Evolutionary conservation across 2,888 invertebrate species (phyloP), one percentile per base, ranked within the genome.

Genomic region (Diaphora mendica): DNA sequence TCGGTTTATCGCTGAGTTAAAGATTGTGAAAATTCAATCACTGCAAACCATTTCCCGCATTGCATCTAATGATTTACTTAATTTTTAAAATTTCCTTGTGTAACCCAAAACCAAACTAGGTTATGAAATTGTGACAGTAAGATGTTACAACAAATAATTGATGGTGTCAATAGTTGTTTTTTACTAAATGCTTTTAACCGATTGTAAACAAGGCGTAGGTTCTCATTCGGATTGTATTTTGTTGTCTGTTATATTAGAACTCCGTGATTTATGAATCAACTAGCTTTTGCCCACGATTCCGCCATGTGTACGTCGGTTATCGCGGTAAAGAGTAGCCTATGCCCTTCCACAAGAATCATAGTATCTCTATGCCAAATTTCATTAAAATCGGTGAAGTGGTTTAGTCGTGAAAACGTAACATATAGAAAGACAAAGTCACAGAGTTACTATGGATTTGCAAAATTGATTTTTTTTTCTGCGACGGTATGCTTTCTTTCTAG

Each of bases 1-100:
- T 35, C 26, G 30, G 62, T 71, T 71, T 68, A 65, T 64, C 68
- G 42, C 39, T 51, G 68, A 26, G 64, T 33, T 42, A 67, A 66
- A 68, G 35, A 71, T 71, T 73, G 69, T 69, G 73, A 64, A 69
- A 73, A 73, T 69, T 73, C 55, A 64, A 69, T 73, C 42, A 64
- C 64, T 51, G 39, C 51, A 35, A 65, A 48, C 35, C 33, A 65
- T 70, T 70, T 48, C 11, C 51, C 23, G 48, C 33, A 42, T 48
- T 70, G 26, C 69, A 44, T 70, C 70, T 62, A 70, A 26, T 62
- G 30, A 62, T 30, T 39, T 39, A 62, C 42, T 70, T 30, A 42
- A 62, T 69, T 59, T 55, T 69, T 30, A 13, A 13, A 59, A 59
- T 35, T 42, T 62, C 44, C 26, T 62, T 62, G 42, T 62, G 59